Evolutionary conservation across 2,797 vertebrate genomes (phyloP).

Genomic region (Scolopax rusticola): DNA sequence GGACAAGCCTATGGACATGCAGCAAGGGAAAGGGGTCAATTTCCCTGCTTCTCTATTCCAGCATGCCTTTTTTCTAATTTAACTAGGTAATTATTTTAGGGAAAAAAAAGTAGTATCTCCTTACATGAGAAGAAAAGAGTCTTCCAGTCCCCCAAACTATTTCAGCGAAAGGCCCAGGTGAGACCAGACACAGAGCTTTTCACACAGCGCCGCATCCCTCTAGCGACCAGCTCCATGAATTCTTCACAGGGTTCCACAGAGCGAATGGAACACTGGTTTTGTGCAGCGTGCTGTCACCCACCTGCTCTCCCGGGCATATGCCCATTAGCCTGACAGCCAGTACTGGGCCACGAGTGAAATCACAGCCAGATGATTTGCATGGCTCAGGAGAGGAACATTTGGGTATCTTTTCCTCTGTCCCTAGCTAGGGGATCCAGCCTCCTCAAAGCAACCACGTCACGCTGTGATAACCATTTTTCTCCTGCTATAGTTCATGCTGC

Average conservation of each 20-base stretch:
- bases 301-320: background rate
- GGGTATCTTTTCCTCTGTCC: background rate
- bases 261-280: background rate
- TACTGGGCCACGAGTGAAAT: background rate
- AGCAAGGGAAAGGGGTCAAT: background rate
- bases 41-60: background rate
- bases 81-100: background rate
- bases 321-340: background rate
- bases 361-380: background rate
- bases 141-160: background rate
- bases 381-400: background rate
- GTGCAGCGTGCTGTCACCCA: background rate
- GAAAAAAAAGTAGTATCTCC: background rate
- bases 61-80: background rate
- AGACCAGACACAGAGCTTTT: background rate
- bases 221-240: rapidly evolving
- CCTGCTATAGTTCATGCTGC: slow-evolving; percentile 7
- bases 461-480: background rate
- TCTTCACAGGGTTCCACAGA: background rate
- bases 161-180: background rate
- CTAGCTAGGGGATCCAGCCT: background rate
- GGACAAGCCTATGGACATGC: background rate
- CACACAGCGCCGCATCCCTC: background rate
- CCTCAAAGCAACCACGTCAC: background rate
- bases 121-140: background rate